phyloP scores from a whole-genome alignment of 1,140 invertebrate species.

The Drosophila mayri region DNA sequence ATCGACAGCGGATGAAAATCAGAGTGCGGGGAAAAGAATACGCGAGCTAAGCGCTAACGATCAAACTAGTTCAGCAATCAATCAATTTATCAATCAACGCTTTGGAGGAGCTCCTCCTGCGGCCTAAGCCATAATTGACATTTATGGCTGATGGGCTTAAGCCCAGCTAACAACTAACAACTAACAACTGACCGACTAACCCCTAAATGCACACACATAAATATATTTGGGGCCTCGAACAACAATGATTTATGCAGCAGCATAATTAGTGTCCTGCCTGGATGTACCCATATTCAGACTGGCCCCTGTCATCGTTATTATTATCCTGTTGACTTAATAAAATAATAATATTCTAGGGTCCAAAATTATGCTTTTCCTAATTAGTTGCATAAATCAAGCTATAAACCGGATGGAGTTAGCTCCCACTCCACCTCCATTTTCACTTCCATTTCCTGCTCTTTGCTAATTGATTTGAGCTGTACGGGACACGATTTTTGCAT shows the following conservation, averaged over 20 bases:
- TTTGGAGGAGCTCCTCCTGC: slow-evolving; percentile 9
- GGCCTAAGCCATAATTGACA: slow-evolving; percentile 42
- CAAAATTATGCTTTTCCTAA: slow-evolving; percentile 55
- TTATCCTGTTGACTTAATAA: slow-evolving; percentile 46
- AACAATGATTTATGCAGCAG: slow-evolving; percentile 47
- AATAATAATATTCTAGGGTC: slow-evolving; percentile 46
- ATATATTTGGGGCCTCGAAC: slow-evolving; percentile 5
- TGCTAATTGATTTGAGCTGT: slow-evolving; percentile 74
- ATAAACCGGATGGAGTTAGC: slow-evolving; percentile 54
- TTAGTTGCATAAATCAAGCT: slow-evolving; percentile 77
- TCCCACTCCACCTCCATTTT: neutral
- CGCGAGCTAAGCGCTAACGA: slow-evolving; percentile 47
- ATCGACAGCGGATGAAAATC: slow-evolving; percentile 39
- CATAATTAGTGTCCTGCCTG: slow-evolving; percentile 37
- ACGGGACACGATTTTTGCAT: slow-evolving; percentile 73
- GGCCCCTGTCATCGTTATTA: slow-evolving; percentile 20
- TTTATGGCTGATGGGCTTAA: slow-evolving; percentile 41
- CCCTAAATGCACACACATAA: slow-evolving; percentile 5
- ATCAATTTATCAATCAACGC: slow-evolving; percentile 79
- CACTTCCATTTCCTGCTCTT: slow-evolving; percentile 1
- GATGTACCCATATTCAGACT: neutral
- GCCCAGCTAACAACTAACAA: slow-evolving; percentile 12
- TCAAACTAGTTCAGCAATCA: slow-evolving; percentile 64
- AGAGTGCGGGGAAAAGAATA: slow-evolving; percentile 13
- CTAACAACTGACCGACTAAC: slow-evolving; percentile 21